These are phyloP conservation scores for Maconellicoccus hirsutus DNA, from an alignment of 1,140 invertebrate species.

Conservation along the genomic window DNA sequence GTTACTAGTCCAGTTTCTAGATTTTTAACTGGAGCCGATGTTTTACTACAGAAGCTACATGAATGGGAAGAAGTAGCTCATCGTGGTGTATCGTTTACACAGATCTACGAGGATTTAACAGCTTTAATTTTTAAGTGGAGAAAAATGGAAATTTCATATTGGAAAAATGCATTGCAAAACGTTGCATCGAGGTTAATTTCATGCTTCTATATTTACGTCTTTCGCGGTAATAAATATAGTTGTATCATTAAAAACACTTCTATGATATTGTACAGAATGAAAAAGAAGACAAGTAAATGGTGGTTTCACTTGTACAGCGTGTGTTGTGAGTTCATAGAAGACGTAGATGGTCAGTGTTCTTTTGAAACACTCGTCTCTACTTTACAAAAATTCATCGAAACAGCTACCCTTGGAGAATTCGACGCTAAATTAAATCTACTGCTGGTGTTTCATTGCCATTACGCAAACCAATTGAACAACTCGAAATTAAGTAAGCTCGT, in stretches of 20 bases:
- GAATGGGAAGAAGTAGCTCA: slow-evolving; percentile 90
- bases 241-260: no score
- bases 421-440: slow-evolving; percentile 64
- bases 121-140: slow-evolving; percentile 81
- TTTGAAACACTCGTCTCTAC: slow-evolving; percentile 39
- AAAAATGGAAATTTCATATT: slow-evolving; percentile 74
- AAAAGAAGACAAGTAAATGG: slow-evolving; percentile 58
- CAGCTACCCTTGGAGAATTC: slow-evolving; percentile 72
- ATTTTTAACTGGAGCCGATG: slow-evolving; percentile 80
- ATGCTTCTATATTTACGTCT: neutral
- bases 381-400: slow-evolving; percentile 73
- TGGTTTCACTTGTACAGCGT: slow-evolving; percentile 80
- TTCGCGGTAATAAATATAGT: no score
- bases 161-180: slow-evolving; percentile 51
- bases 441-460: slow-evolving; percentile 62
- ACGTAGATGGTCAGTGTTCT: slow-evolving; percentile 1
- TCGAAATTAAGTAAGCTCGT: slow-evolving; percentile 34
- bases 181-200: slow-evolving; percentile 42
- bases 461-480: slow-evolving; percentile 40
- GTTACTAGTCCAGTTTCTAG: slow-evolving; percentile 71
- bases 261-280: slow-evolving; percentile 41
- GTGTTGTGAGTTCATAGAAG: slow-evolving; percentile 39
- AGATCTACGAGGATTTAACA: slow-evolving; percentile 55
- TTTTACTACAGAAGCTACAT: slow-evolving; percentile 68
- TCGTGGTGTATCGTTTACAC: slow-evolving; percentile 64